phyloP scores from a whole-genome alignment of 1,140 invertebrate genomes.

The Odontomachus brunneus region DNA sequence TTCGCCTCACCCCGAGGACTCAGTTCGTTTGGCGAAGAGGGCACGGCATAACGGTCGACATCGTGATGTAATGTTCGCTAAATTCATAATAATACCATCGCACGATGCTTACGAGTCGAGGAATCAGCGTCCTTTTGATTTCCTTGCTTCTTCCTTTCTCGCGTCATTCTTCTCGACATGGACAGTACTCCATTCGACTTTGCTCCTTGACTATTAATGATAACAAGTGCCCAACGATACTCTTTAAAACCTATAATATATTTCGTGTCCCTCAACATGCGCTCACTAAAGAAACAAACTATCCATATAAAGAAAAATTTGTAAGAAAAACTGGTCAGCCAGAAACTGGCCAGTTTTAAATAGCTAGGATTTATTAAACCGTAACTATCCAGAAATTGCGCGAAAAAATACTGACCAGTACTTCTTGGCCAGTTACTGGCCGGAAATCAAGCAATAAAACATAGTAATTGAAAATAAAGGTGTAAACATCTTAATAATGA shows the following conservation, averaged over 20 bases:
- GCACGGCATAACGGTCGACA: neutral
- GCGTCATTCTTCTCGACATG: neutral
- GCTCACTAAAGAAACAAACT: neutral
- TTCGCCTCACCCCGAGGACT: constrained; percentile 26
- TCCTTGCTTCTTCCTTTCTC: neutral
- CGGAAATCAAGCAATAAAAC: too few relatives aligned
- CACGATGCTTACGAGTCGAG: neutral
- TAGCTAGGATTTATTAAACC: too few relatives aligned
- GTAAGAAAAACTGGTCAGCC: too few relatives aligned
- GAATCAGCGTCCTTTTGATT: neutral
- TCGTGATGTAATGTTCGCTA: too few relatives aligned
- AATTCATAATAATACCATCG: neutral
- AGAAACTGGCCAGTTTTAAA: too few relatives aligned
- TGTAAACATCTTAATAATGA: too few relatives aligned
- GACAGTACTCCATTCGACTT: neutral
- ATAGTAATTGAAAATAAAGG: too few relatives aligned
- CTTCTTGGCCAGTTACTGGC: too few relatives aligned
- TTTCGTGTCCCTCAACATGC: neutral
- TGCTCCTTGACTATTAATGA: neutral
- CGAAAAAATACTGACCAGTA: too few relatives aligned
- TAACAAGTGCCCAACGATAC: neutral
- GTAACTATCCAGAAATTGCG: too few relatives aligned
- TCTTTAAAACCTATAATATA: neutral
- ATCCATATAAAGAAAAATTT: too few relatives aligned
- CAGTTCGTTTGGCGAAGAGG: constrained; percentile 4